phyloP scores from a whole-genome alignment of 2,113 vertebrate species.

The Sinocyclocheilus rhinocerous region DNA sequence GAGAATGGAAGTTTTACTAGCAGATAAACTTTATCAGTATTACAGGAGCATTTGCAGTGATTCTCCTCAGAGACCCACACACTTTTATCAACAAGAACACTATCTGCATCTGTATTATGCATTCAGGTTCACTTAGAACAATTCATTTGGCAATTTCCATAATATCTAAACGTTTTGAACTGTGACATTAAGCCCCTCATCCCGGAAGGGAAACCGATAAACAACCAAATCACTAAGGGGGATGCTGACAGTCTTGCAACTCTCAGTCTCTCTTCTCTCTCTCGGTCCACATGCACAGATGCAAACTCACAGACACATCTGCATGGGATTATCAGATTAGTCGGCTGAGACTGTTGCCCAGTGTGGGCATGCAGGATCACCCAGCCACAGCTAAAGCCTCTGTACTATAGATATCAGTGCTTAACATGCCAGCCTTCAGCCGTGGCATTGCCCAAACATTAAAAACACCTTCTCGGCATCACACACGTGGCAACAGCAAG shows the following conservation, averaged over 20 bases:
- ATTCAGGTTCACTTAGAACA: neutral
- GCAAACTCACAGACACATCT: conserved; percentile 65
- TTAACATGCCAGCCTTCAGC: conserved; percentile 19
- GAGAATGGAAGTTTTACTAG: neutral
- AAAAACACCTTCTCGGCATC: neutral
- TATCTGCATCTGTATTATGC: neutral
- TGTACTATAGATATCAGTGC: conserved; percentile 35
- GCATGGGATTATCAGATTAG: conserved; percentile 78
- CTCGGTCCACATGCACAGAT: conserved; percentile 52
- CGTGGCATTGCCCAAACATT: neutral
- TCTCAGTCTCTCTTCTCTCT: conserved; percentile 6
- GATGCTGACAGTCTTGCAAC: conserved; percentile 7
- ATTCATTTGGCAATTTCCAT: conserved; percentile 1
- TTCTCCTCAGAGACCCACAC: neutral
- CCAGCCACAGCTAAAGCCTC: conserved; percentile 32
- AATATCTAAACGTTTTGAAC: conserved; percentile 7
- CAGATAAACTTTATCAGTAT: conserved; percentile 21
- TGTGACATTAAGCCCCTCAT: conserved; percentile 1
- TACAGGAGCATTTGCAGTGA: neutral
- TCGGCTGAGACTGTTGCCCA: conserved; percentile 63
- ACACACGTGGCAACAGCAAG: neutral
- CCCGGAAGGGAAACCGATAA: neutral
- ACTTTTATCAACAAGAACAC: neutral
- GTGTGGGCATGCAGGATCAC: conserved; percentile 50
- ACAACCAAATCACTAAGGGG: conserved; percentile 13